These are phyloP conservation scores for Sinella curviseta DNA, from an alignment of 1,140 invertebrate genomes.

Conservation along the genomic window DNA sequence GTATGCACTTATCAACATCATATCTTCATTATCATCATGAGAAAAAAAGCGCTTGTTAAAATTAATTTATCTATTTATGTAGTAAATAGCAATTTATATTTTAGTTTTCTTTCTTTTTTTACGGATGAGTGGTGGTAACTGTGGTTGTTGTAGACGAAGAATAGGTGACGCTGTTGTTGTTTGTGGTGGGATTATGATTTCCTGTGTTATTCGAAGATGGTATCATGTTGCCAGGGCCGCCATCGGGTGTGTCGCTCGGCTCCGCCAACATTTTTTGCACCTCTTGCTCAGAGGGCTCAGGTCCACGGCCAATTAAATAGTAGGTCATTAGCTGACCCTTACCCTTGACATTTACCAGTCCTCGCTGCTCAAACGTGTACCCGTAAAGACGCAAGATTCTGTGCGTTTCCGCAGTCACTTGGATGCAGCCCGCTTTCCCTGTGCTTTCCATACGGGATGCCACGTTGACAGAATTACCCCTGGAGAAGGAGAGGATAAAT, in stretches of 20 bases:
- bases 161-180: too few species aligned
- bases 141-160: too few species aligned
- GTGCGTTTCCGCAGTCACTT: conserved; percentile 91
- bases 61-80: too few species aligned
- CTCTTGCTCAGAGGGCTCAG: conserved; percentile 42
- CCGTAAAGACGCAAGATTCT: conserved; percentile 81
- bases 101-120: too few species aligned
- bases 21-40: too few species aligned
- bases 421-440: conserved; percentile 89
- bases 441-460: conserved; percentile 95
- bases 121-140: too few species aligned
- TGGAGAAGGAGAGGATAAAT: not conserved
- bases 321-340: conserved; percentile 95
- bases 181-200: too few species aligned
- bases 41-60: too few species aligned
- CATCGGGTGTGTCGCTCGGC: not conserved
- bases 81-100: too few species aligned
- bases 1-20: too few species aligned
- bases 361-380: conserved; percentile 86
- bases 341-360: conserved; percentile 88
- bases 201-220: too few species aligned
- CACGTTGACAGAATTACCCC: conserved; percentile 92
- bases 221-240: too few species aligned
- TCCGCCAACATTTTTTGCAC: conserved; percentile 34
- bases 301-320: conserved; percentile 74